These are phyloP conservation scores for Drosophila ustulata DNA, from an alignment of 2,888 invertebrate genomes.

Conservation along the genomic window DNA sequence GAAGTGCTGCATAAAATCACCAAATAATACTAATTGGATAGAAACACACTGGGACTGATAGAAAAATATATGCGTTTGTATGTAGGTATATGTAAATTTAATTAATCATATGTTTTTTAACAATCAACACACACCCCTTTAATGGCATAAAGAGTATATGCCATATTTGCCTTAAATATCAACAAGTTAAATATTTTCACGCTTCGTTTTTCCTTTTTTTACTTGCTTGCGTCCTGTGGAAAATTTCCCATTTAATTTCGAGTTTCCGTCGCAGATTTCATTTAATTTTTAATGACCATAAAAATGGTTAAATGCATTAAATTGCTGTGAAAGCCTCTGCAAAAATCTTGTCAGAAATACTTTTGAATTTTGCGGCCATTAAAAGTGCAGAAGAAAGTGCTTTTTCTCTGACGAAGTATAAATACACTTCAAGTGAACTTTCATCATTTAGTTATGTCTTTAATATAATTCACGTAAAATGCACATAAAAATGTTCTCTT, in stretches of 20 bases:
- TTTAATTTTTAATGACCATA: constrained; percentile 60
- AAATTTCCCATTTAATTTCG: constrained; percentile 16
- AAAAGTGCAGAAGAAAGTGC: constrained; percentile 1
- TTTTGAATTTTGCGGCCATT: constrained; percentile 37
- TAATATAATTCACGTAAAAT: neutral
- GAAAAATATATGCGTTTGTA: neutral
- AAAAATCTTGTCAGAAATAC: constrained; percentile 36
- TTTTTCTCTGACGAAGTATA: neutral
- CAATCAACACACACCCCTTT: constrained; percentile 3
- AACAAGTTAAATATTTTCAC: constrained; percentile 59
- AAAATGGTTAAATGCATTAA: constrained; percentile 43
- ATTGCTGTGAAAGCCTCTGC: constrained; percentile 18
- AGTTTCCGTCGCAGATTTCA: constrained; percentile 33
- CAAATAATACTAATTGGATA: neutral
- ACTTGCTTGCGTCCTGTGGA: neutral
- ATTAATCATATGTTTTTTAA: constrained; percentile 35
- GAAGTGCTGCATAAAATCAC: constrained; percentile 14
- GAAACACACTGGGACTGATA: neutral
- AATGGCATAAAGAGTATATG: neutral
- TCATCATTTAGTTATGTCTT: neutral
- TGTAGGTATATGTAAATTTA: constrained; percentile 25
- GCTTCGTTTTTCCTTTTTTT: neutral
- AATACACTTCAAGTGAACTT: constrained; percentile 16
- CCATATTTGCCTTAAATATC: constrained; percentile 59
- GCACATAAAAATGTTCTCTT: too few relatives aligned